Evolutionary conservation across 1,140 invertebrate genomes (phyloP).

Genomic region (Bombus haemorrhoidalis): DNA sequence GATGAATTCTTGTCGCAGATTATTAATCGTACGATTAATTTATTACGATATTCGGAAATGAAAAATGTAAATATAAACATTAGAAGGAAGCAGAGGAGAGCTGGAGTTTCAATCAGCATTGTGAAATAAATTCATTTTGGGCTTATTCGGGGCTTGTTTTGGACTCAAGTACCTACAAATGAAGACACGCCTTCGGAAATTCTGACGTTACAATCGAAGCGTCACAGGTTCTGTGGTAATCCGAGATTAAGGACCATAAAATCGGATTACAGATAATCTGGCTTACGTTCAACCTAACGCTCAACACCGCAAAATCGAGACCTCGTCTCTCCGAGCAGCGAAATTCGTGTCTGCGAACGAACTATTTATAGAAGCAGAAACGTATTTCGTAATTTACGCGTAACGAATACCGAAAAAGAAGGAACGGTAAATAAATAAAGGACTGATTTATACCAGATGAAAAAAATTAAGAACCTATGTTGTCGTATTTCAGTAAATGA

Average conservation of each 20-base stretch:
- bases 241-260: slow-evolving; percentile 47
- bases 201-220: neutral
- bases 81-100: neutral
- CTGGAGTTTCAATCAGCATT: neutral
- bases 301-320: slow-evolving; percentile 53
- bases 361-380: no score
- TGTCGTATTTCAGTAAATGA: slow-evolving; percentile 69
- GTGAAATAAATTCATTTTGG: neutral
- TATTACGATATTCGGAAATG: neutral
- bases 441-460: no score
- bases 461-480: no score
- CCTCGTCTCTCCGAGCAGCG: neutral
- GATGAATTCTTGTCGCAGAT: neutral
- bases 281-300: slow-evolving; percentile 58
- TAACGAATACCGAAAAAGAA: slow-evolving; percentile 15
- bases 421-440: neutral
- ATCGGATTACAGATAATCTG: slow-evolving; percentile 61
- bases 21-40: neutral
- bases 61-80: neutral
- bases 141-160: neutral
- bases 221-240: slow-evolving; percentile 52
- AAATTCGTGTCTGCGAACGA: neutral
- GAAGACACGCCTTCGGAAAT: neutral
- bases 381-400: neutral
- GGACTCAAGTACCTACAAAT: neutral